Base-by-base conservation (phyloP, 2,797 vertebrate species). In the Rhynchonycteris naso region DNA sequence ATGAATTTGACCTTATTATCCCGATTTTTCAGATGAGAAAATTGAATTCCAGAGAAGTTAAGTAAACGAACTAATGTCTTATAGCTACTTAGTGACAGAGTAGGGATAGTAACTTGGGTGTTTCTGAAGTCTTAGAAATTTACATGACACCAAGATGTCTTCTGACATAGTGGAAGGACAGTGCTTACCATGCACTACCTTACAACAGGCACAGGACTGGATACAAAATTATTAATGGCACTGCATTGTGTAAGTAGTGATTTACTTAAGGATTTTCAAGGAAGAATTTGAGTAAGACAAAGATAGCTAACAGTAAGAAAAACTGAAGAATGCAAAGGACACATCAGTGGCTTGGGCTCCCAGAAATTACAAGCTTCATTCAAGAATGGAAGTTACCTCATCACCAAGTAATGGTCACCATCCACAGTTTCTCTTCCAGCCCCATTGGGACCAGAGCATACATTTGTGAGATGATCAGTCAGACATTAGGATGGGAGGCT, bases 241-340 rank as follows among this genome's bases (percentile, higher is more conserved):
- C 21, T 50, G 8, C n/a, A 30, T 12, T 22, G 3, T 74, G 14
- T 35, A 85, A 24, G 38, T 38, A 52, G 22, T 69, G 71, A 15
- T 69, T 83, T 87, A n/a, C 33, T 63, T 38, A 30, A 88, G 43
- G 47, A 90, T 71, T 84, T 56, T 91, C 30, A 8, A 93, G 68
- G 18, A 76, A 88, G n/a, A 94, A 58, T 54, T 54, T 88, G 63
- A 56, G 19, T 76, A 88, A 71, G 56, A 88, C 21, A 90, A 84
- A 90, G 30, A 52, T n/a, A 28, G 7, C 22, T 88, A 78, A 86
- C 0, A 43, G 35, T 16, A 63, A 96, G 66, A 63, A 90, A 84
- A 94, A 13, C 61, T 71, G 33, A 93, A 24, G 58, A 71, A 63
- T 5, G 15, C 6, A 71, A 54, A 92, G 19, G 38, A 59, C 22